Evolutionary conservation across 1,140 invertebrate species (phyloP), one percentile per base, ranked within the genome.

Genomic region (Myzus persicae): DNA sequence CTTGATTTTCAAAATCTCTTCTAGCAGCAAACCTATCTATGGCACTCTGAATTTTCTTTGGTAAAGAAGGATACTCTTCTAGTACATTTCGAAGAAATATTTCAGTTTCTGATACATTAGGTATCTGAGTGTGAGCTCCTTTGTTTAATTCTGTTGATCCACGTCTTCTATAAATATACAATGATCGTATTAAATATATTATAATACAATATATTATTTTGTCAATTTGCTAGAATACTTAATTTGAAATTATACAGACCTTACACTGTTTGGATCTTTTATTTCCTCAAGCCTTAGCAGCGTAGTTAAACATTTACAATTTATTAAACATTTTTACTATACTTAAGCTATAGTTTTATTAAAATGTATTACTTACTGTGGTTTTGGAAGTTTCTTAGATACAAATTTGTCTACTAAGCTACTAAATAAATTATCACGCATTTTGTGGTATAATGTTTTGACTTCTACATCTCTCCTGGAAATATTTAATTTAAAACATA

Each of bases 381-480:
- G 22, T 84, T 93, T 93, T 24, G 91, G 81, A 84, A 42, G 91
- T 93, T 84, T 93, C 36, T 84, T 93, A n/a, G 76, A 84, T 24
- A 54, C 0, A 31, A 93, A 84, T 84, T 82, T 46, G 20, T 51
- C 26, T 6, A 93, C n/a, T 42, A 85, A 84, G n/a, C 11, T 93
- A 18, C 11, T 38, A 14, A 51, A 93, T 48, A 93, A 31, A 51
- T 93, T 82, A 22, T 84, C 9, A 22, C 36, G 81, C 31, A n/a
- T 26, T 84, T 93, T 36, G 8, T 93, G 91, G 36, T 93, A 51
- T 84, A 93, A 54, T 40, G 91, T 40, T 93, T 93, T 40, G 8
- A 85, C 91, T 48, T 1, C 81, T 40, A 84, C 42, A 36, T 92
- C n/a, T 54, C 54, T 84, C 6, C 91, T 93, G 2, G 26, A 26